These are phyloP conservation scores for Hybos culiciformis DNA, from an alignment of 2,888 invertebrate genomes.

Conservation along the genomic window DNA sequence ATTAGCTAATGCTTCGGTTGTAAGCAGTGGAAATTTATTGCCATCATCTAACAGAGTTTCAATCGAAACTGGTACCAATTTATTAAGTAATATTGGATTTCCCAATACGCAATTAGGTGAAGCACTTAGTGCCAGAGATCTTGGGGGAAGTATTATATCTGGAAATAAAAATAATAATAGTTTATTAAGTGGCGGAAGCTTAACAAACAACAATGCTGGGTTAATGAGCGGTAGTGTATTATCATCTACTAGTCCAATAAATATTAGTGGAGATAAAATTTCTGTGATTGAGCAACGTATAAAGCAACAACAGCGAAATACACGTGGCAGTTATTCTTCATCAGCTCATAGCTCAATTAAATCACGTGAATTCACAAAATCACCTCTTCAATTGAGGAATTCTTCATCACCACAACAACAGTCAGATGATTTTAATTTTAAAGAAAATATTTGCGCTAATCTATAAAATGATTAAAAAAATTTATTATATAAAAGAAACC, in stretches of 20 bases:
- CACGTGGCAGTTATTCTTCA: constrained; percentile 25
- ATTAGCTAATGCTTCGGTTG: no score
- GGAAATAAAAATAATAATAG: no score
- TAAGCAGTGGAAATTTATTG: no score
- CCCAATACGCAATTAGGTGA: no score
- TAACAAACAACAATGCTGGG: background rate
- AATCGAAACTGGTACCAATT: no score
- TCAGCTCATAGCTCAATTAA: constrained; percentile 33
- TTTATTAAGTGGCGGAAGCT: background rate
- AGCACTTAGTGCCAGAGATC: no score
- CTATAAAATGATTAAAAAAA: constrained; percentile 21
- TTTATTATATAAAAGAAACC: background rate
- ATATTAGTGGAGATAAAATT: no score
- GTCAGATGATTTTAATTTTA: constrained; percentile 30
- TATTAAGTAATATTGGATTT: no score
- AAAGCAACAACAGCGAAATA: constrained; percentile 26
- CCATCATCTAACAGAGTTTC: no score
- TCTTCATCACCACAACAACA: constrained; percentile 16
- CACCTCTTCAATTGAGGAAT: no score
- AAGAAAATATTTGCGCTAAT: constrained; percentile 35
- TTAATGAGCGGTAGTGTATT: background rate
- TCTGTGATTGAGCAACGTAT: constrained; percentile 31
- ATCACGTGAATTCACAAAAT: constrained; percentile 31
- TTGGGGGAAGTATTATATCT: background rate
- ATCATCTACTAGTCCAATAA: no score